These are phyloP conservation scores for Thyatira batis DNA, from an alignment of 2,888 invertebrate genomes.

Conservation along the genomic window DNA sequence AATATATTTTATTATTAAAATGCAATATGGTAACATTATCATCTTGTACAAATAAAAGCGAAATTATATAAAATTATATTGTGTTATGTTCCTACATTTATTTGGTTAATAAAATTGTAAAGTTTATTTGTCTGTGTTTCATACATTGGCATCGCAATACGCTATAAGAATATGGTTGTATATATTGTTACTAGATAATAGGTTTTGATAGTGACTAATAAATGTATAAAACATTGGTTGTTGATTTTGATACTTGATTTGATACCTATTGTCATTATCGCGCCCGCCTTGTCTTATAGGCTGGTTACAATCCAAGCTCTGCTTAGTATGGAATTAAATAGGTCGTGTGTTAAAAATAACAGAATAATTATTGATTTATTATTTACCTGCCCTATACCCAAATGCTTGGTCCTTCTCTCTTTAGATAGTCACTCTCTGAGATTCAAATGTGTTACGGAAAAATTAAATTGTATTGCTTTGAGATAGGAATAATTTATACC, in stretches of 20 bases:
- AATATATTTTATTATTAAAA: not conserved
- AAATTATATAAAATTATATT: not conserved
- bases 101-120: not conserved
- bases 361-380: too few species aligned
- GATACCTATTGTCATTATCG: too few species aligned
- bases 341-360: too few species aligned
- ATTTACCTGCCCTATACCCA: too few species aligned
- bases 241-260: constrained; percentile 17
- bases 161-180: constrained; percentile 40
- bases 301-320: too few species aligned
- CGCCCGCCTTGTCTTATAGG: too few species aligned
- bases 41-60: not conserved
- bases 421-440: too few species aligned
- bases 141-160: not conserved
- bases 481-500: too few species aligned
- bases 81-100: not conserved
- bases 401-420: too few species aligned
- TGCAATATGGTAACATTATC: not conserved
- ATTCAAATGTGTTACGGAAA: too few species aligned
- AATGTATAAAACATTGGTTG: constrained; percentile 34
- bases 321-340: too few species aligned
- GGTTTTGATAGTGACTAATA: constrained; percentile 48
- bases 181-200: constrained; percentile 43
- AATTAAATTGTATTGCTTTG: too few species aligned
- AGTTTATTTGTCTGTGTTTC: not conserved